Base-by-base conservation (phyloP, 2,888 invertebrate genomes). In the Lithosia quadra region DNA sequence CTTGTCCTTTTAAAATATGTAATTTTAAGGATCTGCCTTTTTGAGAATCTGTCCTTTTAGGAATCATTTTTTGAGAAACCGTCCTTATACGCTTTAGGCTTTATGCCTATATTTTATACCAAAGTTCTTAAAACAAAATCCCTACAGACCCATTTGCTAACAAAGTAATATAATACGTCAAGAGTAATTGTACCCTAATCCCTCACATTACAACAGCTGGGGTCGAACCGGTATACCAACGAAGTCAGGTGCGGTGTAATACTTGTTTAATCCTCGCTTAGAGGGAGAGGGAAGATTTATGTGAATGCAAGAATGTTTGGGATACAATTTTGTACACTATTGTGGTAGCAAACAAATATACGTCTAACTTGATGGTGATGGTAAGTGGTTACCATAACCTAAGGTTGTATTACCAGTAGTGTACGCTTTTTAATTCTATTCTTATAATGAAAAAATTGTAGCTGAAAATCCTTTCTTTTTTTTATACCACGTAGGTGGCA, bases 131-230 rank as follows among this genome's bases (percentile, higher is more conserved):
- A 21, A 36, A 21, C 21, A 4, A 21, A 39, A 39, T 60, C 36
- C 22, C 22, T 4, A 15, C 34, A 64, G 36, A 49, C 21, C 49
- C 33, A 67, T 67, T 63, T 58, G 55, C 39, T 18, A 61, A 67
- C 18, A 59, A 56, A 55, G 18, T 36, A 66, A 73, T 75, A 77
- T 77, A 80, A 78, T 67, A 77, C 69, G 79, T 74, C 81, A 77
- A 64, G n/a, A 73, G 73, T 74, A 74, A 79, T 79, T 72, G 72
- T 64, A 72, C 69, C 71, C 65, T 78, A 81, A 81, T 81, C 80
- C 79, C 67, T 58, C 34, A 39, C 22, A 13, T 64, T 63, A 53
- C 72, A 62, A 67, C 80, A 81, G 81, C 74, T 77, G 81, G 76
- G 79, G 72, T 67, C 58, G 43, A 64, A 68, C 68, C 58, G 21